phyloP scores from a whole-genome alignment of 2,888 invertebrate species.

The Dasysyrphus tricinctus region DNA sequence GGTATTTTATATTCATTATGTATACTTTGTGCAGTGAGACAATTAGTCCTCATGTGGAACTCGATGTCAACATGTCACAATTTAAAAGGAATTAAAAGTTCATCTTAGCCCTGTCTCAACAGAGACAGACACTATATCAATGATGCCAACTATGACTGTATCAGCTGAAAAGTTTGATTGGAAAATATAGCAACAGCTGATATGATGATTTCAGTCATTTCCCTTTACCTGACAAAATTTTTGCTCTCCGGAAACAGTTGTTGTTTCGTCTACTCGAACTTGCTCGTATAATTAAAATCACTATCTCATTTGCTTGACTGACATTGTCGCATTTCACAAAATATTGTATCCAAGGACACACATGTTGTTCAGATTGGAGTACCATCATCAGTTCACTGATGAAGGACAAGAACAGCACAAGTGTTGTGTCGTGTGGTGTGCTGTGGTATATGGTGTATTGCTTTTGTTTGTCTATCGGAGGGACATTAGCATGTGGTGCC shows the following conservation, averaged over 20 bases:
- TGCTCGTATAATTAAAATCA: conserved; percentile 59
- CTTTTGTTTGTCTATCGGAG: conserved; percentile 40
- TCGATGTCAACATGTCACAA: background rate
- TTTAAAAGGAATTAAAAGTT: conserved; percentile 13
- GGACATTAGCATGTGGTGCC: conserved; percentile 42
- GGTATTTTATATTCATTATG: background rate
- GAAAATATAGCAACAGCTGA: conserved; percentile 8
- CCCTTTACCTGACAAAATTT: conserved; percentile 11
- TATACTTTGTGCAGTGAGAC: background rate
- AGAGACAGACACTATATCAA: too few species aligned
- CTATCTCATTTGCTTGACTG: conserved; percentile 55
- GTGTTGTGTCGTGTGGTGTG: background rate
- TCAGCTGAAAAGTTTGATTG: conserved; percentile 14
- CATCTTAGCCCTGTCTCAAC: background rate
- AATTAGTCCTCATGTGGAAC: conserved; percentile 16
- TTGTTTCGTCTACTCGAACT: conserved; percentile 17
- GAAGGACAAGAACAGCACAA: conserved; percentile 14
- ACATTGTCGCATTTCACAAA: conserved; percentile 59
- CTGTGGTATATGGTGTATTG: background rate
- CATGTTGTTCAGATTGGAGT: conserved; percentile 43
- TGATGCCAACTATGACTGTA: background rate
- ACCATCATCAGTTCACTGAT: conserved; percentile 31
- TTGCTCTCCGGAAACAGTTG: conserved; percentile 24
- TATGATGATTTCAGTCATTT: background rate
- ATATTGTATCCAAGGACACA: conserved; percentile 51